These are phyloP conservation scores for Pelosia muscerda DNA, from an alignment of 2,888 invertebrate species.

Conservation along the genomic window DNA sequence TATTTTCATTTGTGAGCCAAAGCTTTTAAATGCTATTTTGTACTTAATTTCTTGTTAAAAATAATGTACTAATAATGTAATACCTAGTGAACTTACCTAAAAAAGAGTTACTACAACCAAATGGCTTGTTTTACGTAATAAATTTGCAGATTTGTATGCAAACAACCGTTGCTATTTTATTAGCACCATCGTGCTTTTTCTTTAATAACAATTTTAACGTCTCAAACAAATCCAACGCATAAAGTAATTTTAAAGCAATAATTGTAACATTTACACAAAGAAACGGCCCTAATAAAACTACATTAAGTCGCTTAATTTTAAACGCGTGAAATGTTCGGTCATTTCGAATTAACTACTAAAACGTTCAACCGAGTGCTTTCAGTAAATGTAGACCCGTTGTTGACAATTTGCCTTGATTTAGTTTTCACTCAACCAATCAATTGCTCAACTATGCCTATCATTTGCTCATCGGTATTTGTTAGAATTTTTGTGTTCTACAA, in stretches of 20 bases:
- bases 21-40: no score
- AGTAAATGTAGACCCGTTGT: conserved; percentile 8
- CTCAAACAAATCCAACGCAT: background rate
- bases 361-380: conserved; percentile 8
- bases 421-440: conserved; percentile 1
- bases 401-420: conserved; percentile 12
- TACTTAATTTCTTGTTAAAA: no score
- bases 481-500: background rate
- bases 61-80: no score
- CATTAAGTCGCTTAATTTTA: conserved; percentile 7
- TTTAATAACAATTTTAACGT: conserved; percentile 6
- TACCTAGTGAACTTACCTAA: no score
- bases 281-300: conserved; percentile 3
- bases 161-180: background rate
- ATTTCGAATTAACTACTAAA: conserved; percentile 7
- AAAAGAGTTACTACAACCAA: background rate
- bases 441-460: background rate
- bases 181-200: conserved; percentile 7
- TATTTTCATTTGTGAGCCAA: no score
- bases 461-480: background rate
- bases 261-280: conserved; percentile 9
- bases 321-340: background rate
- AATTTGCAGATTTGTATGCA: conserved; percentile 5
- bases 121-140: background rate
- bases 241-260: background rate